A percentile compares a stretch with the other conserved stretches of the same genome.
Conservation (phyloP, 2,113 vertebrate species). For the Spermophilus dauricus region DNA sequence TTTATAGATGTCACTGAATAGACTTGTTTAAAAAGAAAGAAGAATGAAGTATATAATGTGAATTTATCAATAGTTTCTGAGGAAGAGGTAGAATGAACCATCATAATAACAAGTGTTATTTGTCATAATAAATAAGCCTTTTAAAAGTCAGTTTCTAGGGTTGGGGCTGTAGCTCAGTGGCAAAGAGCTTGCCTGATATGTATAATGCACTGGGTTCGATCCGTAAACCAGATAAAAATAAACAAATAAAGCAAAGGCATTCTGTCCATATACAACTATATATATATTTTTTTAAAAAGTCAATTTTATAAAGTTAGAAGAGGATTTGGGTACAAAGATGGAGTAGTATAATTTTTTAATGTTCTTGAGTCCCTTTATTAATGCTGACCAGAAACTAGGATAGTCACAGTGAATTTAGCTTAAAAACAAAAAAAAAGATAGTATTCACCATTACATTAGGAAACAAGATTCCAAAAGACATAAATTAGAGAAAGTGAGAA, state of each 20-base stretch:
- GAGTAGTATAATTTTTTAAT: neutral
- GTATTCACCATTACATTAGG: neutral
- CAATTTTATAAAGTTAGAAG: constrained; percentile 17
- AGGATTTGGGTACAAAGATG: neutral
- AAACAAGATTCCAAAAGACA: neutral
- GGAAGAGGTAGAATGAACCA: neutral
- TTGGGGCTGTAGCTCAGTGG: too few species aligned
- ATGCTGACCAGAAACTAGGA: neutral
- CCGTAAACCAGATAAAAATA: too few species aligned
- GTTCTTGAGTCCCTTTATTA: neutral
- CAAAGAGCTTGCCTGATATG: too few species aligned
- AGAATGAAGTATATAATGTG: neutral
- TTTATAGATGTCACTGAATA: neutral
- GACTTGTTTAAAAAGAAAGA: too few species aligned
- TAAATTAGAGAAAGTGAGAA: neutral
- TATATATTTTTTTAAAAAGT: neutral
- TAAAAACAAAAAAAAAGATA: neutral
- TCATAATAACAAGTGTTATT: neutral
- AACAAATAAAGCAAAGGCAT: too few species aligned
- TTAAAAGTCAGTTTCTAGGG: neutral
- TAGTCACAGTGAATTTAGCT: neutral
- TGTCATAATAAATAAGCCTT: neutral
- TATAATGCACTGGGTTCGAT: too few species aligned
- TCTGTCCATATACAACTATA: too few species aligned
- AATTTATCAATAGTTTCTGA: neutral